These are phyloP conservation scores for Carettochelys insculpta DNA, from an alignment of 2,113 vertebrate species.

Conservation along the genomic window DNA sequence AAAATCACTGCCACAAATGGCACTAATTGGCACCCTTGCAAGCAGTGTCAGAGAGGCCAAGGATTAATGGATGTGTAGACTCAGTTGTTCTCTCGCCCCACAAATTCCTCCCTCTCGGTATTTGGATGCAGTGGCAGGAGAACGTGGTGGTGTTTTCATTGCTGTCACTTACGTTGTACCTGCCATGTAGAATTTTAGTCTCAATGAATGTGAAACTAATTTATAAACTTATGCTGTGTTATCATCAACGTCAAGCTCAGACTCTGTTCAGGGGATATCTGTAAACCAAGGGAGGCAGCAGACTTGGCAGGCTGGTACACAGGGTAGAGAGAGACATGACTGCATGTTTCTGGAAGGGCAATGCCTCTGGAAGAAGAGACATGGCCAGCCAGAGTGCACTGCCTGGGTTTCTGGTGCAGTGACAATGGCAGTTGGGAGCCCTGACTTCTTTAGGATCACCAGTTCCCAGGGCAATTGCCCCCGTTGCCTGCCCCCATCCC, in stretches of 20 bases:
- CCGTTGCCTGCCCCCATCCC: too few relatives aligned
- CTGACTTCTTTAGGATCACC: too few relatives aligned
- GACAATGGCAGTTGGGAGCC: too few relatives aligned
- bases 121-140: background rate
- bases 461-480: too few relatives aligned
- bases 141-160: background rate
- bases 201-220: slow-evolving; percentile 34
- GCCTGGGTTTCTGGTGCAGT: too few relatives aligned
- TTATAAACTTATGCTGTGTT: slow-evolving; percentile 33
- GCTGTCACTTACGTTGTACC: background rate
- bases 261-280: background rate
- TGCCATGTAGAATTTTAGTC: background rate
- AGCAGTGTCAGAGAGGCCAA: background rate
- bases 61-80: background rate
- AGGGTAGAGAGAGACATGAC: too few relatives aligned
- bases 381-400: too few relatives aligned
- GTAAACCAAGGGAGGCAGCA: too few relatives aligned
- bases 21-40: background rate
- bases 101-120: background rate
- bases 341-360: too few relatives aligned
- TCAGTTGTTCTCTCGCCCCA: background rate
- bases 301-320: too few relatives aligned
- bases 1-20: background rate
- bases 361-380: too few relatives aligned
- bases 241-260: background rate